Conservation (phyloP, 2,797 vertebrate genomes). For the Adrianichthys oophorus region DNA sequence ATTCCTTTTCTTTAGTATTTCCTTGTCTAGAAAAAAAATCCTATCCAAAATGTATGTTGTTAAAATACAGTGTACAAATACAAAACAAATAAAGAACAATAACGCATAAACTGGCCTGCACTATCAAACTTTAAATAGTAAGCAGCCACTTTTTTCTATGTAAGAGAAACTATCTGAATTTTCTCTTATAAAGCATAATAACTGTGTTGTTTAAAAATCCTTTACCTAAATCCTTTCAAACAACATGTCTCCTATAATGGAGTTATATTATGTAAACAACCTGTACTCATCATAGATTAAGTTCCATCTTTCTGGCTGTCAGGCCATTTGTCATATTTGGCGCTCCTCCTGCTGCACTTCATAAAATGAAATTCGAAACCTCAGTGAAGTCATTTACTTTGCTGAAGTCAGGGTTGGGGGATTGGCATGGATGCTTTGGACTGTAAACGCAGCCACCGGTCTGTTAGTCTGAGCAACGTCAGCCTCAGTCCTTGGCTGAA, state of each 20-base stretch:
- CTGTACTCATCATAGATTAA: not conserved
- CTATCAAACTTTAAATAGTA: too few species aligned
- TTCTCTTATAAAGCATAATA: too few species aligned
- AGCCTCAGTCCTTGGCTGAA: not conserved
- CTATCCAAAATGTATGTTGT: too few species aligned
- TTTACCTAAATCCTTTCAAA: not conserved
- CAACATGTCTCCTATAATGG: not conserved
- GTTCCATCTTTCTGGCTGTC: not conserved
- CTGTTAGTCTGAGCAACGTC: conserved; percentile 2
- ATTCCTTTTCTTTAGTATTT: too few species aligned
- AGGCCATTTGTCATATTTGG: not conserved
- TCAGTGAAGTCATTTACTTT: conserved; percentile 2
- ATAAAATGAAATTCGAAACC: not conserved
- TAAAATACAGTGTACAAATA: too few species aligned
- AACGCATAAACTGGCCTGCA: too few species aligned
- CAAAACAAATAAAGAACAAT: too few species aligned
- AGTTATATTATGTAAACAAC: not conserved
- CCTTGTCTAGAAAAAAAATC: too few species aligned
- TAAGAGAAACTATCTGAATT: too few species aligned
- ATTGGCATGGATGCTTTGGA: not conserved
- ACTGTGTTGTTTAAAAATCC: not conserved
- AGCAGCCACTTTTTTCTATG: too few species aligned
- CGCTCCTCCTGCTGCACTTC: not conserved
- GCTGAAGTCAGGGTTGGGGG: not conserved
- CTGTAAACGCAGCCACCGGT: not conserved